phyloP scores from a whole-genome alignment of 1,140 invertebrate species.

The Philopotamus ludificatus region DNA sequence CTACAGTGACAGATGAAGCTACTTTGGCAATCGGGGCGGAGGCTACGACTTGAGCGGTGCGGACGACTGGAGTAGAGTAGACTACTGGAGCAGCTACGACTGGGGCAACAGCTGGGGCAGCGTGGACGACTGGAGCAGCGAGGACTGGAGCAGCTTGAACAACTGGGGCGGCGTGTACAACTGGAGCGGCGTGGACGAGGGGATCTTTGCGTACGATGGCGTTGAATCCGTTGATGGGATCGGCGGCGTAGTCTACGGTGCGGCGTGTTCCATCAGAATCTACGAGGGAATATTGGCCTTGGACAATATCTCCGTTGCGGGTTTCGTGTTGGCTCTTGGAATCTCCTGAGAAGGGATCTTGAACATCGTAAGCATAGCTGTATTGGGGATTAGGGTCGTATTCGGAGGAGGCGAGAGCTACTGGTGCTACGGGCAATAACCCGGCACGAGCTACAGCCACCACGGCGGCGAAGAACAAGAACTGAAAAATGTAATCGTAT shows the following conservation, averaged over 20 bases:
- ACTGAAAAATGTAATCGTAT: slow-evolving; percentile 41
- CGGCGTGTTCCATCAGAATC: slow-evolving; percentile 61
- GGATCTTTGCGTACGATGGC: slow-evolving; percentile 41
- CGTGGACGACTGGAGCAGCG: not conserved
- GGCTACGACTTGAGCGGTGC: slow-evolving; percentile 36
- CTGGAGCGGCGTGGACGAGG: slow-evolving; percentile 44
- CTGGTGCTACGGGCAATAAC: slow-evolving; percentile 40
- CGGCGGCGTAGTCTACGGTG: slow-evolving; percentile 60
- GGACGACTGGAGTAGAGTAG: slow-evolving; percentile 21
- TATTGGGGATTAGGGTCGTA: slow-evolving; percentile 56
- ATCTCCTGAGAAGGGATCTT: slow-evolving; percentile 62
- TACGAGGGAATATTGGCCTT: slow-evolving; percentile 59
- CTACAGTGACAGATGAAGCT: slow-evolving; percentile 42
- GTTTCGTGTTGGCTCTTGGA: slow-evolving; percentile 63
- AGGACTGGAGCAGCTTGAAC: slow-evolving; percentile 1
- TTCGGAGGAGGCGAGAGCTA: slow-evolving; percentile 39
- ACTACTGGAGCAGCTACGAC: slow-evolving; percentile 35
- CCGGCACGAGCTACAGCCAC: slow-evolving; percentile 41
- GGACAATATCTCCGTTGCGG: slow-evolving; percentile 61
- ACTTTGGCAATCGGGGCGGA: slow-evolving; percentile 33
- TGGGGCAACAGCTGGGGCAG: slow-evolving; percentile 3
- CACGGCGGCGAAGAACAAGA: slow-evolving; percentile 44
- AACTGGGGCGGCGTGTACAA: slow-evolving; percentile 27
- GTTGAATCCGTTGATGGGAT: slow-evolving; percentile 58
- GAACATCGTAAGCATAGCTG: slow-evolving; percentile 61